Evolutionary conservation across 35 echinoderm and acorn worm genomes (phyloP).

Genomic region (Ophiothrix spiculata): DNA sequence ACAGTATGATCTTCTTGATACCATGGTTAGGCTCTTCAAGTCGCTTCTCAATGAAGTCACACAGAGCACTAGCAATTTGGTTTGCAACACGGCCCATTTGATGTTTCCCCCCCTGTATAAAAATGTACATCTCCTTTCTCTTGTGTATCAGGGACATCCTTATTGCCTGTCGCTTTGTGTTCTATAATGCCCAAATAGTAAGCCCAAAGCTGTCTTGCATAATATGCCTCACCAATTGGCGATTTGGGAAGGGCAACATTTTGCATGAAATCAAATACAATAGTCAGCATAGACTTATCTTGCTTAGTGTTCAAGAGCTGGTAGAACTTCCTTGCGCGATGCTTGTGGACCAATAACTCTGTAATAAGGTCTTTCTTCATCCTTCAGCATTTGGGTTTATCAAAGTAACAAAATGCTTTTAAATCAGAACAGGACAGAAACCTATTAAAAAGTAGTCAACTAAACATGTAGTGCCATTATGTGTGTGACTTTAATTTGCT

Average conservation of each 20-base stretch:
- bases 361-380: slow-evolving; percentile 12
- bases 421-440: too few species aligned
- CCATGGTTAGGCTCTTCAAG: neutral
- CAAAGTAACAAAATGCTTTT: too few species aligned
- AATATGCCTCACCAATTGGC: slow-evolving; percentile 42
- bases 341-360: slow-evolving; percentile 39
- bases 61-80: too few species aligned
- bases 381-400: too few species aligned
- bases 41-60: slow-evolving; percentile 11
- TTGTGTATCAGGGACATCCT: neutral
- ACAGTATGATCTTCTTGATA: slow-evolving; percentile 36
- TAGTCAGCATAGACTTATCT: neutral
- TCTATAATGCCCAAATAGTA: too few species aligned
- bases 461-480: too few species aligned
- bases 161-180: too few species aligned
- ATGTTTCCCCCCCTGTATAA: too few species aligned
- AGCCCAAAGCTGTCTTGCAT: too few species aligned
- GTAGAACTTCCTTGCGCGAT: slow-evolving; percentile 34
- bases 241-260: slow-evolving; percentile 41
- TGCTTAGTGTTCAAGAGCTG: neutral
- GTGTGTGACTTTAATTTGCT: too few species aligned
- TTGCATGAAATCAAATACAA: slow-evolving; percentile 52
- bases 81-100: too few species aligned
- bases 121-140: neutral
- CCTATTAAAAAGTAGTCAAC: too few species aligned